phyloP scores from a whole-genome alignment of 2,113 vertebrate species.

The Sturnus vulgaris region DNA sequence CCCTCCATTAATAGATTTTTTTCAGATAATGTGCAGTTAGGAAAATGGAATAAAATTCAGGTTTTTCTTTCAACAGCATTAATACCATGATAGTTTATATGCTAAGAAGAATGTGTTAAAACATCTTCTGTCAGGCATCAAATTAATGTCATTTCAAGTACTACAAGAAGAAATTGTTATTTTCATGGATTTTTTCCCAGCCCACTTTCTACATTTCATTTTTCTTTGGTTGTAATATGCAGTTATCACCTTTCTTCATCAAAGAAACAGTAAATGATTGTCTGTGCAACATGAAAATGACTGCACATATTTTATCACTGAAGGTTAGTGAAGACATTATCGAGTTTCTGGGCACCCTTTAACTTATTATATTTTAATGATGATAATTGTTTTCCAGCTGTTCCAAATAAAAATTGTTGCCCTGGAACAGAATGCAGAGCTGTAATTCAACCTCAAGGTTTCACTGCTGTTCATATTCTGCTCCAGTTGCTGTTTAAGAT shows the following conservation, averaged over 20 bases:
- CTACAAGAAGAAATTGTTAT: constrained; percentile 7
- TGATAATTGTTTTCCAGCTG: constrained; percentile 43
- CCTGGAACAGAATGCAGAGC: background rate
- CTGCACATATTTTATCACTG: constrained; percentile 6
- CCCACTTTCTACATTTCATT: background rate
- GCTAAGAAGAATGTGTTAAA: background rate
- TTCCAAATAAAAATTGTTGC: constrained; percentile 4
- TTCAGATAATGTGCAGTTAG: background rate
- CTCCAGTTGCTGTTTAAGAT: background rate
- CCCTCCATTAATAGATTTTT: background rate
- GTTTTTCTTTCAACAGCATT: background rate
- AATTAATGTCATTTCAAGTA: background rate
- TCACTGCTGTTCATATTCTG: background rate
- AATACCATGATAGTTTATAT: background rate
- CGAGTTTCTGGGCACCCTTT: constrained; percentile 1
- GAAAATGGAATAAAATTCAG: background rate
- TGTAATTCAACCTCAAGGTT: constrained; percentile 36
- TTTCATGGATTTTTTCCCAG: background rate
- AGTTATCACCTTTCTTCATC: background rate
- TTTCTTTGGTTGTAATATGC: background rate
- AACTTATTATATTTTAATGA: constrained; percentile 21
- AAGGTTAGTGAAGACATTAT: constrained; percentile 9
- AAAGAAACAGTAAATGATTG: background rate
- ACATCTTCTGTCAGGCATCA: background rate
- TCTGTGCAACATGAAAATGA: background rate